These are phyloP conservation scores for Aythya fuligula DNA, from an alignment of 2,797 vertebrate genomes.

Conservation along the genomic window DNA sequence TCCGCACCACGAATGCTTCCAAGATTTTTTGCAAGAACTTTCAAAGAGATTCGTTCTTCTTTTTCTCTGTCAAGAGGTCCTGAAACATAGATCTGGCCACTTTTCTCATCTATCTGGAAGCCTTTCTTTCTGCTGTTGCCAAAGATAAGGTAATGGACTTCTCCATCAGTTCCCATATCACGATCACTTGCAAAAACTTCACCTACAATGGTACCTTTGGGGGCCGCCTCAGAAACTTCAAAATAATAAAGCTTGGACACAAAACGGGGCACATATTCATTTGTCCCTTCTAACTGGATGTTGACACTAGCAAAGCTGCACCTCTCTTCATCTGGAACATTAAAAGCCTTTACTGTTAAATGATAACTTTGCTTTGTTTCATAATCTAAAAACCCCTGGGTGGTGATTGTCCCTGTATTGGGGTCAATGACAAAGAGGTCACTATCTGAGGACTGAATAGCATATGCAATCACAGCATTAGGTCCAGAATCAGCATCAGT, in stretches of 20 bases:
- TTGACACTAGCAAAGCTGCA: conserved; percentile 94
- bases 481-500: conserved; percentile 89
- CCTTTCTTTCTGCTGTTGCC: conserved; percentile 93
- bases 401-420: conserved; percentile 93
- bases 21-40: conserved; percentile 93
- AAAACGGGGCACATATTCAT: conserved; percentile 97
- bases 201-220: conserved; percentile 89
- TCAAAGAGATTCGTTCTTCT: conserved; percentile 92
- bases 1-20: conserved; percentile 94
- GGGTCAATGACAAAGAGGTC: conserved; percentile 97
- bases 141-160: conserved; percentile 96
- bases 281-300: conserved; percentile 93
- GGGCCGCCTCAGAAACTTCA: conserved; percentile 94
- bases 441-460: conserved; percentile 94
- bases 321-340: conserved; percentile 95
- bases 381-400: conserved; percentile 98
- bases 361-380: conserved; percentile 97
- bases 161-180: conserved; percentile 92
- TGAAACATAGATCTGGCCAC: conserved; percentile 93
- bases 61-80: conserved; percentile 93
- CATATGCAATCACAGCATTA: conserved; percentile 92
- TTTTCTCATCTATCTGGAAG: conserved; percentile 89
- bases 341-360: conserved; percentile 94
- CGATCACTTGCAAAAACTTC: conserved; percentile 98
- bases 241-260: conserved; percentile 98